Evolutionary conservation across 2,797 vertebrate species (phyloP).

Genomic region (Siniperca undulata): DNA sequence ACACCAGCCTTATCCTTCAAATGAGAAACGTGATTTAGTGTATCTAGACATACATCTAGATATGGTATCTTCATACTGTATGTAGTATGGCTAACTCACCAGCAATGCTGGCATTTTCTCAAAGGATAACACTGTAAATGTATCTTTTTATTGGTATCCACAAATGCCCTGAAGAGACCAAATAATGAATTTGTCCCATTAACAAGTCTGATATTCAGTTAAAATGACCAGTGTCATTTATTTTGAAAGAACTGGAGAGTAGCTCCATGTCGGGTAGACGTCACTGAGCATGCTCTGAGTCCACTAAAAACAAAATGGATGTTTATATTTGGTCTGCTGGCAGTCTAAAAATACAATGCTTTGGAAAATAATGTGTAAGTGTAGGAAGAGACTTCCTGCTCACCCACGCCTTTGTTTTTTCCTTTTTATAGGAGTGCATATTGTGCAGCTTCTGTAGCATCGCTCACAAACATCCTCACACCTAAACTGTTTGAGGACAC

Average conservation of each 20-base stretch:
- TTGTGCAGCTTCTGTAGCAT: conserved; percentile 94
- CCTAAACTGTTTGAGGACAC: conserved; percentile 91
- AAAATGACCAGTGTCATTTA: not conserved
- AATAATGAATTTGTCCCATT: not conserved
- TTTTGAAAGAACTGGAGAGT: not conserved
- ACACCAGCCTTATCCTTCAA: not conserved
- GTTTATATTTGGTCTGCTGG: conserved; percentile 18
- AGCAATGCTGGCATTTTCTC: too few relatives aligned
- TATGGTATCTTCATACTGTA: not conserved
- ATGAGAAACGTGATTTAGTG: not conserved
- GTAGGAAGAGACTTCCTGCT: conserved; percentile 33
- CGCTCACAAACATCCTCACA: conserved; percentile 91
- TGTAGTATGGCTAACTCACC: not conserved
- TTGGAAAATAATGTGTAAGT: not conserved
- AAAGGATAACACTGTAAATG: not conserved
- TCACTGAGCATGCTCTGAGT: not conserved
- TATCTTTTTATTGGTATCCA: not conserved
- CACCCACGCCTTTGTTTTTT: not conserved
- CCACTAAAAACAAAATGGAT: not conserved
- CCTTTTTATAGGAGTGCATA: conserved; percentile 90
- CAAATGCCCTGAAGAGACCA: not conserved
- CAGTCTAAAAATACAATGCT: conserved; percentile 4
- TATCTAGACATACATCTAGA: not conserved
- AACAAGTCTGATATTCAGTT: not conserved
- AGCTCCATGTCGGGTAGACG: not conserved